phyloP scores from a whole-genome alignment of 2,797 vertebrate species.

The Cirrhinus molitorella region DNA sequence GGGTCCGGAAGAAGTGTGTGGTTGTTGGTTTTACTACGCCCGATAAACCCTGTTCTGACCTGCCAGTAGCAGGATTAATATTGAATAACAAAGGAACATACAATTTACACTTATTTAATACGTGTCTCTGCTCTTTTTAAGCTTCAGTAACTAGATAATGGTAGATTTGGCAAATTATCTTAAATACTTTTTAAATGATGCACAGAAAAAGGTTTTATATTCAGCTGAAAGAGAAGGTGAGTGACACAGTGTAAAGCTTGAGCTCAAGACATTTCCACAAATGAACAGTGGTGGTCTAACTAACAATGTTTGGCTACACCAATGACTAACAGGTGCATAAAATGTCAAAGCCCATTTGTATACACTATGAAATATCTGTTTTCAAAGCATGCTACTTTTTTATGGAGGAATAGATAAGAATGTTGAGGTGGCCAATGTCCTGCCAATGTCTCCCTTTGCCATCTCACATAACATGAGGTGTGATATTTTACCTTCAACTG shows the following conservation, averaged over 20 bases:
- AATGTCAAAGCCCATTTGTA: neutral
- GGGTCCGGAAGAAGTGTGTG: constrained; percentile 12
- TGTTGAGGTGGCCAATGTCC: neutral
- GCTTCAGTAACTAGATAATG: neutral
- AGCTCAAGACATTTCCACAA: neutral
- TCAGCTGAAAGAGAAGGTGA: neutral
- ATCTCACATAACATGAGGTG: neutral
- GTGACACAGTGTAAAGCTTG: neutral
- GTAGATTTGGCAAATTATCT: neutral
- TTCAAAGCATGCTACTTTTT: neutral
- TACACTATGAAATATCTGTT: neutral
- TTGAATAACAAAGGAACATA: neutral
- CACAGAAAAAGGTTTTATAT: neutral
- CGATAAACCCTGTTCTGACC: constrained; percentile 29
- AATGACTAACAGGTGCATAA: neutral
- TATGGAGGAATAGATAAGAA: neutral
- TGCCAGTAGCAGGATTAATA: constrained; percentile 1
- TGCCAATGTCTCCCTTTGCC: constrained; percentile 29
- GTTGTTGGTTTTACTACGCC: neutral
- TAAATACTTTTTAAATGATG: neutral
- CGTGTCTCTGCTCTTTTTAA: neutral
- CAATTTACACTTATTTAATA: neutral
- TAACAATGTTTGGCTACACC: neutral
- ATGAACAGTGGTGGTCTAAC: neutral
- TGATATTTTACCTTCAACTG: neutral